Percentiles rank a stretch among this genome's conserved stretches.
Conservation (phyloP, 2,113 vertebrate species). For the Nanger granti region DNA sequence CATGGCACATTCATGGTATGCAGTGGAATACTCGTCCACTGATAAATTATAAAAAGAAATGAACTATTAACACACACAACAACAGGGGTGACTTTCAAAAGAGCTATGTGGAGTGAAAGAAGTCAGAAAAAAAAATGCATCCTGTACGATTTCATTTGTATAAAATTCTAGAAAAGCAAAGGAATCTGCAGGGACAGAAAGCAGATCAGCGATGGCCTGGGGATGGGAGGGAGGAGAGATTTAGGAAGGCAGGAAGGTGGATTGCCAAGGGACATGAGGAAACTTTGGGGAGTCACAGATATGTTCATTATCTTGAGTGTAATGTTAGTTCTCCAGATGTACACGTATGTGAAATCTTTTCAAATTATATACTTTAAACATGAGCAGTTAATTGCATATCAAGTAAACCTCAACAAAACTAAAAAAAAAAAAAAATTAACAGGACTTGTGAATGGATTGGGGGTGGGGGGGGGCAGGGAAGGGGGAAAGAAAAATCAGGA, state of each 20-base stretch:
- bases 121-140: background rate
- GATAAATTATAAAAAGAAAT: background rate
- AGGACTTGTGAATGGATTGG: background rate
- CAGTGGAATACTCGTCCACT: background rate
- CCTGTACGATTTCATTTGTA: background rate
- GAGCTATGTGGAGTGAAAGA: background rate
- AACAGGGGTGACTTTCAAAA: background rate
- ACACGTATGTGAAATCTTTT: background rate
- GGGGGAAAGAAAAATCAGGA: background rate
- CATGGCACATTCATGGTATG: background rate
- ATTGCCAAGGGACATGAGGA: background rate
- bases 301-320: background rate
- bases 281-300: background rate
- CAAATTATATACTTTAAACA: background rate
- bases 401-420: background rate
- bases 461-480: background rate
- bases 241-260: background rate
- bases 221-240: background rate
- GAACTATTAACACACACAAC: background rate
- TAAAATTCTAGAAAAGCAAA: constrained; percentile 1
- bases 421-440: background rate
- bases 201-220: background rate
- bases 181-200: background rate
- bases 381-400: background rate
- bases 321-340: background rate